These are phyloP conservation scores for Cacatua alba DNA, from an alignment of 2,113 vertebrate genomes.

Conservation along the genomic window DNA sequence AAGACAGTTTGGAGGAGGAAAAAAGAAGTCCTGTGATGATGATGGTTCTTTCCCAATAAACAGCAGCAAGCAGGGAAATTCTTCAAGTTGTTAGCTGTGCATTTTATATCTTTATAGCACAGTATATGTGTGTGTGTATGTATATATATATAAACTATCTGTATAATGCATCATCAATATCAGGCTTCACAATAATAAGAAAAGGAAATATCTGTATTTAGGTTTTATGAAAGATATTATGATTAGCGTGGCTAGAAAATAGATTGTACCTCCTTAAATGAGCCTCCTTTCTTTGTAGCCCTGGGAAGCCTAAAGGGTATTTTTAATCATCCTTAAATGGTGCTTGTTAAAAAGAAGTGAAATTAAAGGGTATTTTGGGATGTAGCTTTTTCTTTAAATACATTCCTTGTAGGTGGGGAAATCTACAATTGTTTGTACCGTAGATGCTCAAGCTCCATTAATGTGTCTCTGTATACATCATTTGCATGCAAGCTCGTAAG, in stretches of 20 bases:
- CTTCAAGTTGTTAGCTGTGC: not conserved
- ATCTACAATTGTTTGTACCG: not conserved
- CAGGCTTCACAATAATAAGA: not conserved
- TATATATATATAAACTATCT: not conserved
- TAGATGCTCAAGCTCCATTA: not conserved
- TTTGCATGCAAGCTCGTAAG: not conserved
- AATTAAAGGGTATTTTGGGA: slow-evolving; percentile 39
- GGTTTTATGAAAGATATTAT: not conserved
- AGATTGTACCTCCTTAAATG: slow-evolving; percentile 5
- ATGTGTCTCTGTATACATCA: not conserved
- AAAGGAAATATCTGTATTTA: not conserved
- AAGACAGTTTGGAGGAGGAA: not conserved
- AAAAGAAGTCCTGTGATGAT: not conserved
- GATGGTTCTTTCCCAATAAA: not conserved
- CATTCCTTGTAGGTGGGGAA: slow-evolving; percentile 15
- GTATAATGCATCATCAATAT: not conserved
- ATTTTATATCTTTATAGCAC: not conserved
- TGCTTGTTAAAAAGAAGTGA: slow-evolving; percentile 46
- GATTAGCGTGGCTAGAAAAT: not conserved
- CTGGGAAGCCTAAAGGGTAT: slow-evolving; percentile 9
- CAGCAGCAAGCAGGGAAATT: not conserved
- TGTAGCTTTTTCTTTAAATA: slow-evolving; percentile 38
- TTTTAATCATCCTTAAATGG: slow-evolving; percentile 44
- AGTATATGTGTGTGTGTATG: not conserved
- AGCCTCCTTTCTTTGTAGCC: not conserved